Conservation (phyloP, 1,140 invertebrate genomes). For the Pollicipes pollicipes region DNA sequence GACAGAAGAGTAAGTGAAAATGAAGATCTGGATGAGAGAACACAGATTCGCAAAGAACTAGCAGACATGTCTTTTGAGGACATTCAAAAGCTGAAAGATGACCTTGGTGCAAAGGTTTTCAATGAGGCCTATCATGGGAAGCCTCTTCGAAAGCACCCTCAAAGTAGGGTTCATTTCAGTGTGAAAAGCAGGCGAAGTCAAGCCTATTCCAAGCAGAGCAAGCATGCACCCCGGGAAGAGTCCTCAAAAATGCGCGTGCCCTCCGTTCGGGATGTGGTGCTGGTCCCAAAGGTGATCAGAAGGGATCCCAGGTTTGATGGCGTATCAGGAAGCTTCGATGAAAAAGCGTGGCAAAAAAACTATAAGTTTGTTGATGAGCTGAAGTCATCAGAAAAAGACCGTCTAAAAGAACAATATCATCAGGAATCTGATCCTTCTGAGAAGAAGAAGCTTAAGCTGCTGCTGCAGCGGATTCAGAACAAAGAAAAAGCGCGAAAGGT, state of each 20-base stretch:
- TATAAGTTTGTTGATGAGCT: not conserved
- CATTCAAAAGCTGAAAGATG: not conserved
- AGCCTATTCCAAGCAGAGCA: not conserved
- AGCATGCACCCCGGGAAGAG: not conserved
- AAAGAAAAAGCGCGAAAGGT: not conserved
- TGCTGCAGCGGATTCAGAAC: not conserved
- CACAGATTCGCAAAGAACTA: not conserved
- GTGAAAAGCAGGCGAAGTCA: not conserved
- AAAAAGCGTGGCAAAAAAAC: not conserved
- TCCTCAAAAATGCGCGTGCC: not conserved
- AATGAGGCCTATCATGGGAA: not conserved
- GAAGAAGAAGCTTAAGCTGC: slow-evolving; percentile 1
- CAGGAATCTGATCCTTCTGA: not conserved
- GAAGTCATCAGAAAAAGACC: not conserved
- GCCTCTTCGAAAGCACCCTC: not conserved
- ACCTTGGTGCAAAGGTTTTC: not conserved
- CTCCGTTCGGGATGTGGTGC: not conserved
- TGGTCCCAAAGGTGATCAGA: not conserved
- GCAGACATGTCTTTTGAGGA: not conserved
- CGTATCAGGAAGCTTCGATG: not conserved
- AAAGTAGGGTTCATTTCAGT: not conserved
- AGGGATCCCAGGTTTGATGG: not conserved
- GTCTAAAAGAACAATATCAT: not conserved
- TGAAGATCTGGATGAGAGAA: not conserved
- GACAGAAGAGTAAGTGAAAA: too few relatives aligned